phyloP scores from a whole-genome alignment of 1,140 invertebrate genomes.

The Helicoverpa armigera region DNA sequence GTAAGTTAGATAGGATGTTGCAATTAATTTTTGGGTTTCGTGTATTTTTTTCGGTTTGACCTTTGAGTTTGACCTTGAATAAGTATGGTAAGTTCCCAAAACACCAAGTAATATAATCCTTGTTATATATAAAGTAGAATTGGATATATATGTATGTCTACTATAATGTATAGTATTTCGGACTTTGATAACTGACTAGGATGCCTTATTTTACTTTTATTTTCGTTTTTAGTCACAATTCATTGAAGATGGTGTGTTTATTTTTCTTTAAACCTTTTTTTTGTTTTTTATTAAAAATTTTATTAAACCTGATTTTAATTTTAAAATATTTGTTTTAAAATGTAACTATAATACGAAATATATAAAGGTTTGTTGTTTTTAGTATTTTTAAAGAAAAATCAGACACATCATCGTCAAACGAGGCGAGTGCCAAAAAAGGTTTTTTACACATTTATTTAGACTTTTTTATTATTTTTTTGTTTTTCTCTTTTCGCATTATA shows the following conservation, averaged over 20 bases:
- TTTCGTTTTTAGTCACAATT: constrained; percentile 40
- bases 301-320: neutral
- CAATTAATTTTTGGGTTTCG: constrained; percentile 70
- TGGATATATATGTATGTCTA: constrained; percentile 58
- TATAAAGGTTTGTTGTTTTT: neutral
- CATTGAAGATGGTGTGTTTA: constrained; percentile 40
- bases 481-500: constrained; percentile 28
- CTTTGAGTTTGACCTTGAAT: constrained; percentile 71
- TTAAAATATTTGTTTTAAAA: neutral
- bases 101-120: constrained; percentile 82
- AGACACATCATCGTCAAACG: constrained; percentile 28
- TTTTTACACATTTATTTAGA: constrained; percentile 10
- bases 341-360: neutral
- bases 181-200: constrained; percentile 32
- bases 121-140: constrained; percentile 70
- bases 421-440: constrained; percentile 47
- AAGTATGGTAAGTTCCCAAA: constrained; percentile 79
- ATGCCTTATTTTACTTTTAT: constrained; percentile 36
- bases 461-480: constrained; percentile 12
- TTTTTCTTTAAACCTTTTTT: neutral
- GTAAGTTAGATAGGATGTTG: constrained; percentile 78
- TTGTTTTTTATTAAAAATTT: neutral
- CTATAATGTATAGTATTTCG: constrained; percentile 26
- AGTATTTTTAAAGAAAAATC: neutral
- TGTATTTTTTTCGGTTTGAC: constrained; percentile 56